These are phyloP conservation scores for Platysteira castanea DNA, from an alignment of 2,113 vertebrate species.

Conservation along the genomic window DNA sequence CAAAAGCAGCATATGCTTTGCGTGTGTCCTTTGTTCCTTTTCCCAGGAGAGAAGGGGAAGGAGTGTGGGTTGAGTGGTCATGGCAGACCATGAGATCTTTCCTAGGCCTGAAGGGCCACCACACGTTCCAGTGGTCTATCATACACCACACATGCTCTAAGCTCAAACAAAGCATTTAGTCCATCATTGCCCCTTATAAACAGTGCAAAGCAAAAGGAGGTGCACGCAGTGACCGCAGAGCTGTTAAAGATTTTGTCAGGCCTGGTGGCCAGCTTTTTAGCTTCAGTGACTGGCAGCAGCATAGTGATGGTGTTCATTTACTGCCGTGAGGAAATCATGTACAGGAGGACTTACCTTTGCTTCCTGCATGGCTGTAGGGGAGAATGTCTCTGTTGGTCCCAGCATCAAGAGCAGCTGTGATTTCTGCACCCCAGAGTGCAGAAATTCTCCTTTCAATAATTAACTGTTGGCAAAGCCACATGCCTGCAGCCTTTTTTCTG, in stretches of 20 bases:
- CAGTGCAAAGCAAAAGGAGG: background rate
- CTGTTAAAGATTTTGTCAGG: background rate
- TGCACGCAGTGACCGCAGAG: rapidly evolving
- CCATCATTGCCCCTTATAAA: background rate
- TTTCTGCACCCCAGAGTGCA: background rate
- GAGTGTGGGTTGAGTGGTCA: background rate
- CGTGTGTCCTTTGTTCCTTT: background rate
- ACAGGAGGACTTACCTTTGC: background rate
- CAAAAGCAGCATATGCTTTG: background rate
- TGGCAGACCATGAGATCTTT: background rate
- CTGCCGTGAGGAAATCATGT: background rate
- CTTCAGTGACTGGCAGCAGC: background rate
- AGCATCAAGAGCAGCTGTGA: background rate
- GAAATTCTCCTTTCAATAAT: background rate
- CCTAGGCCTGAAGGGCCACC: background rate
- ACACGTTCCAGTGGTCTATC: rapidly evolving
- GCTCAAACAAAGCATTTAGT: background rate
- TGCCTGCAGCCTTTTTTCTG: background rate
- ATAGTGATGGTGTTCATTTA: background rate
- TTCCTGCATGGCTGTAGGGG: background rate
- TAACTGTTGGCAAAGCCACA: background rate
- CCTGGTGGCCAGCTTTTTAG: background rate
- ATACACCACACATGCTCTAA: background rate
- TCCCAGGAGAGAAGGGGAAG: background rate
- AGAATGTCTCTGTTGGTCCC: background rate